Evolutionary conservation across 2,888 invertebrate genomes (phyloP).

Genomic region (Amorpha juglandis): DNA sequence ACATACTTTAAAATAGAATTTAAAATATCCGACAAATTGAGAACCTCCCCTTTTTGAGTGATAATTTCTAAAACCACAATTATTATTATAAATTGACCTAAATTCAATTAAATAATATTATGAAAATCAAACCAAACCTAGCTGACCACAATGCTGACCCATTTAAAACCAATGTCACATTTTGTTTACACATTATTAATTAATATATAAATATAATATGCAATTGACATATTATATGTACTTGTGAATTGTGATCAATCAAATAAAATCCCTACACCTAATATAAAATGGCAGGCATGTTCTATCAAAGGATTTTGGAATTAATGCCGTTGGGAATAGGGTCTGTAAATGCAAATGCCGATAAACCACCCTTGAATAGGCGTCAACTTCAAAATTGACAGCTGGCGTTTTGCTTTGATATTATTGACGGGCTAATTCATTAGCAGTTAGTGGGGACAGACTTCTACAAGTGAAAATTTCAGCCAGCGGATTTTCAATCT

Average conservation of each 20-base stretch:
- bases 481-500: constrained; percentile 10
- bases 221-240: constrained; percentile 60
- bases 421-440: constrained; percentile 75
- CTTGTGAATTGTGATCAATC: constrained; percentile 58
- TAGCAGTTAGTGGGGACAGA: constrained; percentile 55
- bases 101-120: too few species aligned
- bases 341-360: constrained; percentile 36
- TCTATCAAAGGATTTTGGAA: constrained; percentile 37
- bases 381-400: constrained; percentile 69
- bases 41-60: too few species aligned
- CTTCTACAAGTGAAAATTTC: constrained; percentile 12
- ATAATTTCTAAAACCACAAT: too few species aligned
- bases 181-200: too few species aligned
- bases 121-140: too few species aligned
- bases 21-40: too few species aligned
- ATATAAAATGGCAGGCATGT: constrained; percentile 34
- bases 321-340: constrained; percentile 37
- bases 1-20: too few species aligned
- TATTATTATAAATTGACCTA: too few species aligned
- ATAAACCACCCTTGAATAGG: constrained; percentile 56
- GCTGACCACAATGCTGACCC: too few species aligned
- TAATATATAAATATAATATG: not conserved
- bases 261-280: constrained; percentile 52
- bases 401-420: constrained; percentile 72
- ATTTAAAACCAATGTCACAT: too few species aligned